Percentiles rank a stretch among this genome's conserved stretches.
These are phyloP conservation scores for Cabera pusaria DNA, from an alignment of 2,888 invertebrate species.

Conservation along the genomic window DNA sequence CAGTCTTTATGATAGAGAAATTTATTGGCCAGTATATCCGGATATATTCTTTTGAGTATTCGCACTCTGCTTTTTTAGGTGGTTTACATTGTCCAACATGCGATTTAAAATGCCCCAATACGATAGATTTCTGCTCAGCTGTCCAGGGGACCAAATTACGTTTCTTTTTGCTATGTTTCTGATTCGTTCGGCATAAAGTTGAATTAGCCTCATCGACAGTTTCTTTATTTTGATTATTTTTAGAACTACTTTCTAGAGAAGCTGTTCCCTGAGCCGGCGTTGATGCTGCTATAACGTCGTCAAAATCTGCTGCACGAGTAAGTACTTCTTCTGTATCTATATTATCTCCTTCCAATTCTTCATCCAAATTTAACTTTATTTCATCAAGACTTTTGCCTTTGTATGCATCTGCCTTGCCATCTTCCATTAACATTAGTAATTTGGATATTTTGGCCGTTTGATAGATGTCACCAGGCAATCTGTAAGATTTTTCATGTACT, in stretches of 20 bases:
- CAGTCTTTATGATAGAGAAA: no score
- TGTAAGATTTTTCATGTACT: conserved; percentile 24
- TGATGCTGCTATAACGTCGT: conserved; percentile 1
- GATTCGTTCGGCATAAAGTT: neutral
- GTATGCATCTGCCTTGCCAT: conserved; percentile 26
- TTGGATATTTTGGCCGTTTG: conserved; percentile 31
- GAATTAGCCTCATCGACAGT: neutral
- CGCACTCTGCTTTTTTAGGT: conserved; percentile 3
- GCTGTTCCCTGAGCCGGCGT: neutral
- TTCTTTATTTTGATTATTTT: neutral
- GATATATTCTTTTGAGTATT: neutral
- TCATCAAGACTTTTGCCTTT: conserved; percentile 25
- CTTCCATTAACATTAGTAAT: conserved; percentile 30
- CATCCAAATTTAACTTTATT: conserved; percentile 23
- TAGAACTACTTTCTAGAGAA: neutral
- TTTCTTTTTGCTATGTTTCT: neutral
- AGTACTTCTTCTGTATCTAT: conserved; percentile 1
- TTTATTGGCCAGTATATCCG: conserved; percentile 3
- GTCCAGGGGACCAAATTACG: neutral
- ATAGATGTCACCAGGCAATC: conserved; percentile 24
- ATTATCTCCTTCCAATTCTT: conserved; percentile 15
- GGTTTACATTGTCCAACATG: conserved; percentile 1
- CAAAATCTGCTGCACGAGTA: neutral
- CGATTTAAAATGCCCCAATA: conserved; percentile 6
- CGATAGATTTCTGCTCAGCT: neutral